phyloP scores from a whole-genome alignment of 1,140 invertebrate species.

The Magallana angulata region DNA sequence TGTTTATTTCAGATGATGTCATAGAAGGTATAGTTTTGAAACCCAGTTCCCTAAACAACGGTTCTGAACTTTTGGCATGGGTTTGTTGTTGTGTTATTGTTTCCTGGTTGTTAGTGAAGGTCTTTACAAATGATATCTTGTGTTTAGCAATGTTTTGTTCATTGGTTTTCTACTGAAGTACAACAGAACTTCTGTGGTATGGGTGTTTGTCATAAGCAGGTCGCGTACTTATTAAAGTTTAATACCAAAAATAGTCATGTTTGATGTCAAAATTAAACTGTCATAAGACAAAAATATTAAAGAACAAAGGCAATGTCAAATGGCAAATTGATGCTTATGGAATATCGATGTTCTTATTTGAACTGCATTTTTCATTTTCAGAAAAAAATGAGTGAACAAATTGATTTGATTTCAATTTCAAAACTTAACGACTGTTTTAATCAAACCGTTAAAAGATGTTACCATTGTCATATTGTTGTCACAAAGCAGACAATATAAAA shows the following conservation, averaged over 20 bases:
- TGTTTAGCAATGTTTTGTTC: background rate
- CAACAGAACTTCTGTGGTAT: background rate
- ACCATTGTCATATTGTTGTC: background rate
- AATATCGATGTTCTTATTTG: background rate
- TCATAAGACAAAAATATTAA: background rate
- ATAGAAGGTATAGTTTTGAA: background rate
- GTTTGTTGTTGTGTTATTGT: background rate
- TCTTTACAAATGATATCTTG: background rate
- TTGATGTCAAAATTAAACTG: background rate
- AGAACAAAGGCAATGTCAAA: background rate
- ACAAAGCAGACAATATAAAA: background rate
- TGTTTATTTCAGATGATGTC: constrained; percentile 16
- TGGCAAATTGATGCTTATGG: background rate
- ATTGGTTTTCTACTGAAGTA: constrained; percentile 18
- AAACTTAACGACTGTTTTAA: background rate
- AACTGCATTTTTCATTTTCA: background rate
- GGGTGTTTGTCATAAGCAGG: background rate
- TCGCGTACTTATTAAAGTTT: background rate
- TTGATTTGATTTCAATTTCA: no score
- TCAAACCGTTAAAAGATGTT: background rate
- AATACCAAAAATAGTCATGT: background rate
- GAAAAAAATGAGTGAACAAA: no score
- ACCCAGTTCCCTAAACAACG: constrained; percentile 19
- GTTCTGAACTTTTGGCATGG: background rate
- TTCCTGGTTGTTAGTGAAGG: background rate